Conservation (phyloP, 2,888 invertebrate genomes). For the Rhimphoctona megacephalus region DNA sequence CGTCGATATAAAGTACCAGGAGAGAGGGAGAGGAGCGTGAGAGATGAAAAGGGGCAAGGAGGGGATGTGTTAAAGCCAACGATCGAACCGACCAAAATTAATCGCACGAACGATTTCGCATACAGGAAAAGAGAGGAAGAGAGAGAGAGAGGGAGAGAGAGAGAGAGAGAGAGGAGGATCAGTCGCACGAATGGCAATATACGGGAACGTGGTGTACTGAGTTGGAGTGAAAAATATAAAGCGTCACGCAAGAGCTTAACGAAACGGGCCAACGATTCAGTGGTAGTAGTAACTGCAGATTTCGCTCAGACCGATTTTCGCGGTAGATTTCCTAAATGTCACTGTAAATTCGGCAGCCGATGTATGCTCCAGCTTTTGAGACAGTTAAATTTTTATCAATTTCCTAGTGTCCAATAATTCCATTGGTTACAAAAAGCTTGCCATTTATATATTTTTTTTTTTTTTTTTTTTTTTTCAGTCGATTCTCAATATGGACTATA, state of each 20-base stretch:
- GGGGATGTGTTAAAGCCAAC: constrained; percentile 43
- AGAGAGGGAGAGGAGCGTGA: background rate
- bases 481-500: too few species aligned
- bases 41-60: background rate
- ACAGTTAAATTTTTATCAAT: background rate
- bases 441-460: background rate
- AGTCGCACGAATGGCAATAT: constrained; percentile 9
- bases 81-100: constrained; percentile 65
- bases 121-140: background rate
- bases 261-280: constrained; percentile 30
- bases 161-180: constrained; percentile 6
- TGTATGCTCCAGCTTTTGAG: background rate
- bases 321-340: constrained; percentile 44
- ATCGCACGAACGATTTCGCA: constrained; percentile 58
- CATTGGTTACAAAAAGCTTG: background rate
- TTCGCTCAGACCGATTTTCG: constrained; percentile 31
- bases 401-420: background rate
- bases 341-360: background rate
- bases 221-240: constrained; percentile 2
- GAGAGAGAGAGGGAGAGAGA: background rate
- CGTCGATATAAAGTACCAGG: constrained; percentile 8
- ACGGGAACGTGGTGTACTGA: constrained; percentile 8
- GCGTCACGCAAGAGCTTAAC: constrained; percentile 31
- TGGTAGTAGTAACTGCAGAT: constrained; percentile 30
- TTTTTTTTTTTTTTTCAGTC: background rate